These are phyloP conservation scores for Spea hammondii DNA, from an alignment of 2,797 vertebrate genomes.

Conservation along the genomic window DNA sequence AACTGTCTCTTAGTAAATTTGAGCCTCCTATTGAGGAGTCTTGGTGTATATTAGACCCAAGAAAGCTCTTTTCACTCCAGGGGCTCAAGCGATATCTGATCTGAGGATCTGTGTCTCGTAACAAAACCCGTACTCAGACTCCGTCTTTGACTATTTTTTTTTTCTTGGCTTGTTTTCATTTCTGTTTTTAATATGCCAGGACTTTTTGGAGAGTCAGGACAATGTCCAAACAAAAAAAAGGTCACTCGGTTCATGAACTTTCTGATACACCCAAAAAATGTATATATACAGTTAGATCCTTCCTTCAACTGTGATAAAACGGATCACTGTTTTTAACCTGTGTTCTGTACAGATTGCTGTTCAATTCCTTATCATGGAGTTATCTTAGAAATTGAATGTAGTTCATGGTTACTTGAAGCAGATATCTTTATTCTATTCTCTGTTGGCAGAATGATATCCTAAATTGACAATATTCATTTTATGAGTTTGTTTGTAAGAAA, in stretches of 20 bases:
- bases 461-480: too few relatives aligned
- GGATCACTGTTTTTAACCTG: too few relatives aligned
- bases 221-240: conserved; percentile 5
- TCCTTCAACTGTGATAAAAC: too few relatives aligned
- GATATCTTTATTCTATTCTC: too few relatives aligned
- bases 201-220: conserved; percentile 25
- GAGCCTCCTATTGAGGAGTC: neutral
- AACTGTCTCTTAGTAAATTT: neutral
- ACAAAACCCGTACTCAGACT: conserved; percentile 19
- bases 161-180: conserved; percentile 29
- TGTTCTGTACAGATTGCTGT: too few relatives aligned
- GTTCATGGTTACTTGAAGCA: too few relatives aligned
- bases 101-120: conserved; percentile 8
- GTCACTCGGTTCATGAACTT: conserved; percentile 19
- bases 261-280: neutral
- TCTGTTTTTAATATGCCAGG: conserved; percentile 27
- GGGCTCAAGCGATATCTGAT: conserved; percentile 32
- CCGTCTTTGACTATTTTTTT: conserved; percentile 36
- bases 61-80: neutral
- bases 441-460: too few relatives aligned
- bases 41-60: neutral
- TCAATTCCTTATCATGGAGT: too few relatives aligned
- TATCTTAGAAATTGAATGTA: too few relatives aligned
- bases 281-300: too few relatives aligned
- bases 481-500: too few relatives aligned